phyloP scores from a whole-genome alignment of 2,888 invertebrate genomes.

The Amiota minor region DNA sequence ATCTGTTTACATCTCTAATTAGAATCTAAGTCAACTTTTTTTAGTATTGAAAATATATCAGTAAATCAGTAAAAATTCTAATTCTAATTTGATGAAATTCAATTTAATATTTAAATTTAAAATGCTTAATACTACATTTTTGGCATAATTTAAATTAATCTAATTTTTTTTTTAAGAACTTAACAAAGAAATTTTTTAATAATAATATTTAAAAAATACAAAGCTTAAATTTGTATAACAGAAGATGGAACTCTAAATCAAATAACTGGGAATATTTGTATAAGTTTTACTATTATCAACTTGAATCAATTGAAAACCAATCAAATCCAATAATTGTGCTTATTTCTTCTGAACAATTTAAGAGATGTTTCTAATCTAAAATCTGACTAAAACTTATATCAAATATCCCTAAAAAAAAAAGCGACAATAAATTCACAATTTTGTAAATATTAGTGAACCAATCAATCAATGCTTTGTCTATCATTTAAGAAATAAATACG shows the following conservation, averaged over 20 bases:
- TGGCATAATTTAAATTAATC: not conserved
- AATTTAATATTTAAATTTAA: not conserved
- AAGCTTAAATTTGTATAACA: constrained; percentile 51
- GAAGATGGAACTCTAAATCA: constrained; percentile 25
- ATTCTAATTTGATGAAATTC: constrained; percentile 25
- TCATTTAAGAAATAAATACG: not conserved
- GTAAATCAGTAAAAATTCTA: constrained; percentile 58
- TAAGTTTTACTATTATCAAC: no score
- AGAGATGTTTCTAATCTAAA: no score
- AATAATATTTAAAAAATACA: constrained; percentile 31
- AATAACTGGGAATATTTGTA: no score
- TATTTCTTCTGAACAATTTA: no score
- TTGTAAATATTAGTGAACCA: constrained; percentile 41
- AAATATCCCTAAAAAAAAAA: constrained; percentile 5
- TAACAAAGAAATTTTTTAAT: not conserved
- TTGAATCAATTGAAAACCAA: no score
- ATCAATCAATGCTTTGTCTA: constrained; percentile 37
- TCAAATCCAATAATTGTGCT: no score
- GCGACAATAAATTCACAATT: constrained; percentile 40
- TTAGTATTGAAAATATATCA: constrained; percentile 39
- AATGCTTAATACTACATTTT: constrained; percentile 1
- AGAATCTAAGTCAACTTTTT: constrained; percentile 21
- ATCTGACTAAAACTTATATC: no score
- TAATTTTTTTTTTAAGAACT: no score
- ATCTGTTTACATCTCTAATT: constrained; percentile 8